Percentiles rank a stretch among this genome's conserved stretches.
Conservation (phyloP, 2,113 vertebrate genomes). For the Maccullochella peelii region DNA sequence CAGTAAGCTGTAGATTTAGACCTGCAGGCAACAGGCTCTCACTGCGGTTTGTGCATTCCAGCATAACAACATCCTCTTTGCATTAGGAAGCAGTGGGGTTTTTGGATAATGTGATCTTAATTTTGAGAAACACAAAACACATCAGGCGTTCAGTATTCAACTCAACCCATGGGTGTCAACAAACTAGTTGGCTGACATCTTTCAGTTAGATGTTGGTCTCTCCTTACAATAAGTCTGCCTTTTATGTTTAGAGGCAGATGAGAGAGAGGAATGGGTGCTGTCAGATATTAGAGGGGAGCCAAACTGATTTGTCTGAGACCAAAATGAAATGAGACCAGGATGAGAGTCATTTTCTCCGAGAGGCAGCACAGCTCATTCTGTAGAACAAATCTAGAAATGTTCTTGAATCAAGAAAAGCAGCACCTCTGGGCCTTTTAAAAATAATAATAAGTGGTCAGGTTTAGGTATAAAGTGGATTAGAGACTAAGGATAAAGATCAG, state of each 20-base stretch:
- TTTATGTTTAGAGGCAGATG: constrained; percentile 21
- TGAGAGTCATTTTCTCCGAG: constrained; percentile 20
- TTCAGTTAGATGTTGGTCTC: not conserved
- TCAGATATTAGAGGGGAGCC: constrained; percentile 10
- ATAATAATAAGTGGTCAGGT: not conserved
- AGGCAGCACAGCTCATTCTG: not conserved
- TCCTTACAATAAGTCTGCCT: not conserved
- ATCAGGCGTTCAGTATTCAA: not conserved
- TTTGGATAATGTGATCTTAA: constrained; percentile 2
- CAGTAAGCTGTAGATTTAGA: constrained; percentile 17
- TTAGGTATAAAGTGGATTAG: not conserved
- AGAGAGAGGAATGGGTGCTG: not conserved
- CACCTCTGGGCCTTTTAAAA: not conserved
- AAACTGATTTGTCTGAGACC: constrained; percentile 36
- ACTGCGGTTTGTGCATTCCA: constrained; percentile 13
- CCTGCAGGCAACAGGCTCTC: not conserved
- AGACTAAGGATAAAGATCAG: not conserved
- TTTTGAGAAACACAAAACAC: not conserved
- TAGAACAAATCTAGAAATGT: constrained; percentile 5
- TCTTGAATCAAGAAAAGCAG: not conserved
- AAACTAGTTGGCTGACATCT: constrained; percentile 3
- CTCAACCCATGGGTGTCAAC: not conserved
- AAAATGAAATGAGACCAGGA: constrained; percentile 36
- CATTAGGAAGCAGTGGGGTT: not conserved
- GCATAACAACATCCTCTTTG: not conserved